These are phyloP conservation scores for Ooceraea biroi DNA, from an alignment of 1,140 invertebrate species.

Conservation along the genomic window DNA sequence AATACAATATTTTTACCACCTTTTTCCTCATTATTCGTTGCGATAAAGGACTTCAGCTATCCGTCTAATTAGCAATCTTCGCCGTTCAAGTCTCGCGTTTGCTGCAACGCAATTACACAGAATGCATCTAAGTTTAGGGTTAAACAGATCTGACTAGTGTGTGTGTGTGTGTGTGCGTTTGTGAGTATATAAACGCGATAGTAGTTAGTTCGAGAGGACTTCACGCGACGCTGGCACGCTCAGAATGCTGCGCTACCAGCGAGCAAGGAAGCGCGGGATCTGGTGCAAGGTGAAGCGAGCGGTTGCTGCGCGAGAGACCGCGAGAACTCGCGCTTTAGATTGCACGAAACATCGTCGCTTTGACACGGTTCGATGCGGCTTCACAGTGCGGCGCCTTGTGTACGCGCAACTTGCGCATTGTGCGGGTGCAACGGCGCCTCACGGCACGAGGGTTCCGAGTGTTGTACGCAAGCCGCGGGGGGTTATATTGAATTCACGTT, in stretches of 20 bases:
- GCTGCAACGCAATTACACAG: no score
- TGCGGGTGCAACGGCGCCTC: conserved; percentile 22
- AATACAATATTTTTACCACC: no score
- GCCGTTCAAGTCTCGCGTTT: no score
- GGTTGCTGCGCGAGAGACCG: not conserved
- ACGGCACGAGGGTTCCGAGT: not conserved
- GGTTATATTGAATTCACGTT: conserved; percentile 48
- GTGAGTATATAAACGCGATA: not conserved
- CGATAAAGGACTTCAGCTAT: no score
- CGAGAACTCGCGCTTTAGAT: conserved; percentile 2
- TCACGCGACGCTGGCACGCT: not conserved
- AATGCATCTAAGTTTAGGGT: not conserved
- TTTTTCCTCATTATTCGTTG: no score
- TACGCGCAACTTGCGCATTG: conserved; percentile 47
- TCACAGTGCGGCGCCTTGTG: conserved; percentile 58
- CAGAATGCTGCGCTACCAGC: conserved; percentile 5
- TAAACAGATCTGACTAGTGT: not conserved
- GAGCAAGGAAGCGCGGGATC: not conserved
- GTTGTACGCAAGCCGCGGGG: not conserved
- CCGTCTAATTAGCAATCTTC: no score
- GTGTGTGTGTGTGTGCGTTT: not conserved
- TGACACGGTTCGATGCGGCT: conserved; percentile 64
- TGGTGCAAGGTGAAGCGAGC: not conserved
- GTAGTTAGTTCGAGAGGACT: not conserved
- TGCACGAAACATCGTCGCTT: conserved; percentile 53